phyloP scores from a whole-genome alignment of 2,113 vertebrate species.

The Paramisgurnus dabryanus region DNA sequence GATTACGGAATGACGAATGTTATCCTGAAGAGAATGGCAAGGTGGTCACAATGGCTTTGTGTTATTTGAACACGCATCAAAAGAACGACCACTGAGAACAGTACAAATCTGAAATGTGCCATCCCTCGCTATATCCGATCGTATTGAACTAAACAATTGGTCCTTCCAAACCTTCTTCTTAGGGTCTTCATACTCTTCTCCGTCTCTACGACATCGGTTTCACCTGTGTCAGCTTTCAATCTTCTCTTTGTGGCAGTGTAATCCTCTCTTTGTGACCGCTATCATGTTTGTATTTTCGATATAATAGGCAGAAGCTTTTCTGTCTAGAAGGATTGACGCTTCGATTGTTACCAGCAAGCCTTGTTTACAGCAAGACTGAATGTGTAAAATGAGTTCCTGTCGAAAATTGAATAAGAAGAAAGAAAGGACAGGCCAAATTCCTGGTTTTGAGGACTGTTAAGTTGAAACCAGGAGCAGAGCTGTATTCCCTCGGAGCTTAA shows the following conservation, averaged over 20 bases:
- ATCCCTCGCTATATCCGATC: conserved; percentile 48
- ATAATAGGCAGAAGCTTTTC: conserved; percentile 73
- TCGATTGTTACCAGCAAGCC: conserved; percentile 71
- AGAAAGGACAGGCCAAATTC: conserved; percentile 53
- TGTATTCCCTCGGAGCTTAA: conserved; percentile 4
- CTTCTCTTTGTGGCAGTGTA: conserved; percentile 61
- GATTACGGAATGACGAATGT: conserved; percentile 45
- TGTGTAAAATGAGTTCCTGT: conserved; percentile 62
- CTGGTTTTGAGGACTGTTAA: conserved; percentile 31
- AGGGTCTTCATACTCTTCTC: conserved; percentile 50
- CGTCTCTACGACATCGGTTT: conserved; percentile 61
- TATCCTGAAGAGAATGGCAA: conserved; percentile 27
- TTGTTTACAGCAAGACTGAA: conserved; percentile 63
- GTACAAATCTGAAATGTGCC: conserved; percentile 50
- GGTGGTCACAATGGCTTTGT: conserved; percentile 35
- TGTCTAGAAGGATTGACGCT: conserved; percentile 71
- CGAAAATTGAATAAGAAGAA: conserved; percentile 55
- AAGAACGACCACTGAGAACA: conserved; percentile 22
- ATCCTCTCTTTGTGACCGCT: conserved; percentile 74
- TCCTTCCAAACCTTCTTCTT: conserved; percentile 58
- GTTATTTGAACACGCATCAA: conserved; percentile 21
- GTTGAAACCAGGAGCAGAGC: conserved; percentile 19
- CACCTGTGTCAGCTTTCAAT: conserved; percentile 63
- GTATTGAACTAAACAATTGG: conserved; percentile 57
- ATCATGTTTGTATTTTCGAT: conserved; percentile 76